A percentile compares a stretch with the other conserved stretches of the same genome.
These are phyloP conservation scores for Callaeas wilsoni DNA, from an alignment of 2,113 vertebrate genomes.

Conservation along the genomic window DNA sequence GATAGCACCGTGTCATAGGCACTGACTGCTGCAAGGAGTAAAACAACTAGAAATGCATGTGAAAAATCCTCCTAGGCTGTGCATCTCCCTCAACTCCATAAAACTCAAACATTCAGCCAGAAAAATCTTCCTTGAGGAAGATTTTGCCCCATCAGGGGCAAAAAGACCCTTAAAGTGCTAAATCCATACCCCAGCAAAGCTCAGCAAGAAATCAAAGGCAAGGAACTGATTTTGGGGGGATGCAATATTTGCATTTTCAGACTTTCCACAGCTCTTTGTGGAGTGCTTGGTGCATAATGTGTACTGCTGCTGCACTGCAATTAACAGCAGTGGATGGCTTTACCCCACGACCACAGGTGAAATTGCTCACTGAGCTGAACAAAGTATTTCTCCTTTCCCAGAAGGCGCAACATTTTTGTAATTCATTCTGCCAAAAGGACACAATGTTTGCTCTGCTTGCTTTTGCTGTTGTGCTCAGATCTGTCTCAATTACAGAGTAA, in stretches of 20 bases:
- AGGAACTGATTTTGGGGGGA: neutral
- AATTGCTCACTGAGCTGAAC: neutral
- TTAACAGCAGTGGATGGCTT: neutral
- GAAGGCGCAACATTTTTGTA: neutral
- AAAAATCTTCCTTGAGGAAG: neutral
- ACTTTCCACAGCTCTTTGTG: neutral
- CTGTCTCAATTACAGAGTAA: neutral
- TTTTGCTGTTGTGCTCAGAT: neutral
- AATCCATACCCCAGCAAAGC: neutral
- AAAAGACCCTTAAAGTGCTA: neutral
- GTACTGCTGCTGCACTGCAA: slow-evolving; percentile 1
- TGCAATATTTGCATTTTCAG: neutral
- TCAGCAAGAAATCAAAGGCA: neutral
- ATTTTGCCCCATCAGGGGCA: neutral
- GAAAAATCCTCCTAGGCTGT: neutral
- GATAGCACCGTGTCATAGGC: neutral
- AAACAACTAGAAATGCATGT: neutral
- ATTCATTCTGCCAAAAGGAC: neutral
- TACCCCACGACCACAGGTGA: neutral
- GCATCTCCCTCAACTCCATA: neutral
- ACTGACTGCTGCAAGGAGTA: neutral
- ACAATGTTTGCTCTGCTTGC: neutral
- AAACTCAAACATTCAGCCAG: neutral
- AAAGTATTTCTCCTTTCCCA: neutral
- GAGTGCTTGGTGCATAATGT: neutral